Percentiles rank a stretch among this genome's conserved stretches.
phyloP scores from a whole-genome alignment of 1,140 invertebrate species.

The Drosophila nikananu region DNA sequence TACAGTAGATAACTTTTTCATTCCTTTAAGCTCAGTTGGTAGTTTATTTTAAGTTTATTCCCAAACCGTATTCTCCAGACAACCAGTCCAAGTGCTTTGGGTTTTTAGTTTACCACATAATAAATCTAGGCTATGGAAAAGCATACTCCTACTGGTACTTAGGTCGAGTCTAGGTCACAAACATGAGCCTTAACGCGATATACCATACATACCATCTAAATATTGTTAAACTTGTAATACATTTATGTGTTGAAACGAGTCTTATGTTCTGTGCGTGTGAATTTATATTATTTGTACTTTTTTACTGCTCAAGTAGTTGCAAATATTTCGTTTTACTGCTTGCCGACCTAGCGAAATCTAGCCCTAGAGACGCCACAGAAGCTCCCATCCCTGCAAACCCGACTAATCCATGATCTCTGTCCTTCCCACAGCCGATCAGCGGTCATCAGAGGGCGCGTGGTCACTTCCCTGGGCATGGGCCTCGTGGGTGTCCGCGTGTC shows the following conservation, averaged over 20 bases:
- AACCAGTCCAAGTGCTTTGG: constrained; percentile 61
- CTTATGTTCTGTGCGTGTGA: constrained; percentile 83
- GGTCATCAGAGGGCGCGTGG: constrained; percentile 96
- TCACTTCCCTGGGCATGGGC: constrained; percentile 95
- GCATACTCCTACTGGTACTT: constrained; percentile 38
- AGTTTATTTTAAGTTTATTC: constrained; percentile 56
- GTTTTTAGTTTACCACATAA: constrained; percentile 60
- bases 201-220: constrained; percentile 45
- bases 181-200: constrained; percentile 49
- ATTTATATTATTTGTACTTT: constrained; percentile 73
- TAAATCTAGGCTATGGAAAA: constrained; percentile 71
- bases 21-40: constrained; percentile 49
- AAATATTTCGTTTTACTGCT: constrained; percentile 62
- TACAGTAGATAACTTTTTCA: constrained; percentile 66
- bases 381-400: constrained; percentile 42
- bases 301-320: constrained; percentile 71
- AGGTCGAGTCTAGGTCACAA: constrained; percentile 74
- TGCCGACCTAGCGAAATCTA: constrained; percentile 53
- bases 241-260: constrained; percentile 81
- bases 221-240: constrained; percentile 80
- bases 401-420: constrained; percentile 60
- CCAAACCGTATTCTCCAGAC: constrained; percentile 55
- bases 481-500: constrained; percentile 97
- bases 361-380: constrained; percentile 25
- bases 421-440: constrained; percentile 93